Base-by-base conservation (phyloP, 2,113 vertebrate species). In the Sebastes fasciatus region DNA sequence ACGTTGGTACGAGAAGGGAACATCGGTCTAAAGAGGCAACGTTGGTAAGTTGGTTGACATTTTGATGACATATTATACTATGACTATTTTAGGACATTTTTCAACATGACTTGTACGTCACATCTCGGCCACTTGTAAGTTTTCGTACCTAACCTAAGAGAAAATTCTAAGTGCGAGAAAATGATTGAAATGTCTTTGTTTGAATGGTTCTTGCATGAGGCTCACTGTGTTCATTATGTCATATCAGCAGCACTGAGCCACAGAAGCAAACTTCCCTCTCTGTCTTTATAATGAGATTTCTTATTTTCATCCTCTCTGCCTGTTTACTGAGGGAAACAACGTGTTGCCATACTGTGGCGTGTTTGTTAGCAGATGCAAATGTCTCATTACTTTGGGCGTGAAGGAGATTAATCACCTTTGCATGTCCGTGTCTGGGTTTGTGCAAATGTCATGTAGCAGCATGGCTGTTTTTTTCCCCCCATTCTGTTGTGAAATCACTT, bases 321-420 rank as follows among this genome's bases (percentile, higher is more conserved):
- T 79, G 85, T 77, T 84, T 83, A 72, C 77, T 2, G 43, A 72
- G n/a, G n/a, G 46, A 52, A 63, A 63, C 49, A 9, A 60, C 43
- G 73, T 42, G 57, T 58, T 73, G 75, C 68, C 42, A 68, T 11
- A 42, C 66, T 48, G 77, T 49, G 45, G 19, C 5, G 1, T 67
- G 63, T 76, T 58, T 86, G 78, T 84, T 78, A 87, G 64, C 77
- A 76, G 42, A 86, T 68, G 77, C 80, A 77, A 67, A 55, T 34
- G 74, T 57, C 68, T 87, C 72, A 82, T 88, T 86, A 80, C 68
- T 65, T 77, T 9, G 8, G 14, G 62, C 34, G 48, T 73, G 73
- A 77, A 46, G 73, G 62, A 80, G 60, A 86, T 84, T 72, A 82
- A 79, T 90, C 69, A 77, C 60, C 55, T 62, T 5, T 65, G 80